Percentiles rank a stretch among this genome's conserved stretches.
phyloP scores from a whole-genome alignment of 2,888 invertebrate genomes.

The Heliothis peltigera region DNA sequence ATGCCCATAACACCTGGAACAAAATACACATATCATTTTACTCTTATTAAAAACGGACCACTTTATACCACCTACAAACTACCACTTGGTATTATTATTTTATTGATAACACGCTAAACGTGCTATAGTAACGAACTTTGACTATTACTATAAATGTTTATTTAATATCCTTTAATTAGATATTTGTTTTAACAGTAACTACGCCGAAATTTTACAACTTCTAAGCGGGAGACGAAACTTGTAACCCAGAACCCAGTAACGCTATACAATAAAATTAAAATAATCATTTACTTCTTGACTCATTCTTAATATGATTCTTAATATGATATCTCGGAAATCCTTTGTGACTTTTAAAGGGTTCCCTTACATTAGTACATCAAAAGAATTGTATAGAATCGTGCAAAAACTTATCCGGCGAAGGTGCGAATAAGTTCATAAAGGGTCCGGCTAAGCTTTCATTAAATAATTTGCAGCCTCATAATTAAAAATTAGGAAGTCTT shows the following conservation, averaged over 20 bases:
- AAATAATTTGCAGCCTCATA: slow-evolving; percentile 73
- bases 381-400: slow-evolving; percentile 48
- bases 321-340: slow-evolving; percentile 41
- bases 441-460: slow-evolving; percentile 68
- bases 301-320: slow-evolving; percentile 33
- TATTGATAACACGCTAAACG: slow-evolving; percentile 28
- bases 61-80: slow-evolving; percentile 55
- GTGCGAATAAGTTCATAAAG: slow-evolving; percentile 81
- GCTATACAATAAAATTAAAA: slow-evolving; percentile 29
- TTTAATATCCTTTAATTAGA: slow-evolving; percentile 19
- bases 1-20: slow-evolving; percentile 60
- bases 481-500: slow-evolving; percentile 85
- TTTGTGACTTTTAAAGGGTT: slow-evolving; percentile 41
- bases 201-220: slow-evolving; percentile 47
- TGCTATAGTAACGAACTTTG: slow-evolving; percentile 22
- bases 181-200: slow-evolving; percentile 3
- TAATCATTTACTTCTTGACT: slow-evolving; percentile 29
- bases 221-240: slow-evolving; percentile 50
- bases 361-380: slow-evolving; percentile 65
- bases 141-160: slow-evolving; percentile 8
- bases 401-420: slow-evolving; percentile 77
- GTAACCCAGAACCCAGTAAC: slow-evolving; percentile 41
- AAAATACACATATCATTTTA: slow-evolving; percentile 59
- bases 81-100: slow-evolving; percentile 27
- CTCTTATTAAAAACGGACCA: slow-evolving; percentile 37